Evolutionary conservation across 1,140 invertebrate genomes (phyloP).

Genomic region (Phenacoccus solenopsis): DNA sequence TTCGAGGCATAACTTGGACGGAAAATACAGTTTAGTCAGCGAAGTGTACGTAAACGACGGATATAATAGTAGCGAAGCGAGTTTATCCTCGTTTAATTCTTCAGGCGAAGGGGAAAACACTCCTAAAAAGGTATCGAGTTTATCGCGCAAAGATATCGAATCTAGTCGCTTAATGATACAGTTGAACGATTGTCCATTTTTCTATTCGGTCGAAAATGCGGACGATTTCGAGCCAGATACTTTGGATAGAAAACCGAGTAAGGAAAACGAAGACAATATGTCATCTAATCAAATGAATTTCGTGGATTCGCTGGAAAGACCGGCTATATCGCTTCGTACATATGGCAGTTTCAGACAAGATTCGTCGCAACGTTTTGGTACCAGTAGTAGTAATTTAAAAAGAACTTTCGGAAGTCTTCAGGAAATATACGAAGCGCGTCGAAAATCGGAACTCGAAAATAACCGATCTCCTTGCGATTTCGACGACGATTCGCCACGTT

Average conservation of each 20-base stretch:
- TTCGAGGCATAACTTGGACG: background rate
- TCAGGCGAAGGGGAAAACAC: background rate
- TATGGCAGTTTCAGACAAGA: slow-evolving; percentile 49
- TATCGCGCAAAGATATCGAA: slow-evolving; percentile 30
- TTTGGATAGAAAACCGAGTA: slow-evolving; percentile 62
- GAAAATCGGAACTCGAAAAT: slow-evolving; percentile 15
- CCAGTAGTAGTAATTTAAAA: slow-evolving; percentile 27
- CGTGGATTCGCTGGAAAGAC: slow-evolving; percentile 35
- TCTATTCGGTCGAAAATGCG: slow-evolving; percentile 43
- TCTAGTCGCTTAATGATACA: slow-evolving; percentile 63
- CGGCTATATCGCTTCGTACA: slow-evolving; percentile 43
- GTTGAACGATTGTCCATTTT: slow-evolving; percentile 53
- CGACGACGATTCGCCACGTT: slow-evolving; percentile 25
- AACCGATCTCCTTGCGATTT: slow-evolving; percentile 26
- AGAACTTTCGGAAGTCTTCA: slow-evolving; percentile 46
- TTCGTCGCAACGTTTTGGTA: background rate
- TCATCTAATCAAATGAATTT: slow-evolving; percentile 19
- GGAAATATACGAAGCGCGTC: slow-evolving; percentile 40
- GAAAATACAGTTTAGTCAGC: slow-evolving; percentile 52
- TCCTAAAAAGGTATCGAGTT: background rate
- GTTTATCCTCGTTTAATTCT: slow-evolving; percentile 45
- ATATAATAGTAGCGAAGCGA: slow-evolving; percentile 50
- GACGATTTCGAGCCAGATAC: slow-evolving; percentile 73
- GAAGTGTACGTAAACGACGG: slow-evolving; percentile 65
- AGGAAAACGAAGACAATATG: slow-evolving; percentile 35